Percentiles rank a stretch among this genome's conserved stretches.
Evolutionary conservation across 2,888 invertebrate genomes (phyloP).

Genomic region (Clitarchus hookeri): DNA sequence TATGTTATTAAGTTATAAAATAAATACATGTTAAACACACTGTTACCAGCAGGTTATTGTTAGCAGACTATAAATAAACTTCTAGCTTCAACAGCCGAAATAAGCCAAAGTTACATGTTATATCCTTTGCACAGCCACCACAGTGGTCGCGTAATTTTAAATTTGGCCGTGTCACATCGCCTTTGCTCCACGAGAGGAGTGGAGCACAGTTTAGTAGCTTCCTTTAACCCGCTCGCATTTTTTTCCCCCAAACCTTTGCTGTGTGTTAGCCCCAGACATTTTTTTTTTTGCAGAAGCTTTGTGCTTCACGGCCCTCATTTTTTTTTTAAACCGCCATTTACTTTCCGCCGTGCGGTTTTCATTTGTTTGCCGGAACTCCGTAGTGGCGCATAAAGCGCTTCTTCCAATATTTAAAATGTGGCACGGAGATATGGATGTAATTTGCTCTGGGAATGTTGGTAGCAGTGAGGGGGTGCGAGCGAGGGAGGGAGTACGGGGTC

Average conservation of each 20-base stretch:
- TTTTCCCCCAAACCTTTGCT: neutral
- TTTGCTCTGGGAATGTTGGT: neutral
- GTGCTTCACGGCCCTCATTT: neutral
- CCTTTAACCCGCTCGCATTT: neutral
- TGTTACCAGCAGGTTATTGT: too few species aligned
- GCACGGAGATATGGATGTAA: slow-evolving; percentile 2
- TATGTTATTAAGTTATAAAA: too few species aligned
- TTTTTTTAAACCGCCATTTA: slow-evolving; percentile 1
- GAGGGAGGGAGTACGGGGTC: neutral
- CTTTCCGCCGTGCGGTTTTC: slow-evolving; percentile 10
- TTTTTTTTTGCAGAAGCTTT: neutral
- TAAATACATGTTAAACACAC: too few species aligned
- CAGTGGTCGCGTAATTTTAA: too few species aligned
- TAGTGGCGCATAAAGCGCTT: slow-evolving; percentile 5
- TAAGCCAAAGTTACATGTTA: too few species aligned
- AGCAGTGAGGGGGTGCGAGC: neutral
- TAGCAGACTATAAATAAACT: too few species aligned
- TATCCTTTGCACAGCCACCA: too few species aligned
- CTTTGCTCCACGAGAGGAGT: too few species aligned
- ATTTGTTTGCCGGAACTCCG: slow-evolving; percentile 9
- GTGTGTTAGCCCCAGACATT: neutral
- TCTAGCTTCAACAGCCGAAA: too few species aligned
- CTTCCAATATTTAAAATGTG: slow-evolving; percentile 4
- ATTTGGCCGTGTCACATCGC: too few species aligned
- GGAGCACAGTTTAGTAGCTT: neutral